Conservation (phyloP, 2,113 vertebrate genomes). For the Sigmodon hispidus region DNA sequence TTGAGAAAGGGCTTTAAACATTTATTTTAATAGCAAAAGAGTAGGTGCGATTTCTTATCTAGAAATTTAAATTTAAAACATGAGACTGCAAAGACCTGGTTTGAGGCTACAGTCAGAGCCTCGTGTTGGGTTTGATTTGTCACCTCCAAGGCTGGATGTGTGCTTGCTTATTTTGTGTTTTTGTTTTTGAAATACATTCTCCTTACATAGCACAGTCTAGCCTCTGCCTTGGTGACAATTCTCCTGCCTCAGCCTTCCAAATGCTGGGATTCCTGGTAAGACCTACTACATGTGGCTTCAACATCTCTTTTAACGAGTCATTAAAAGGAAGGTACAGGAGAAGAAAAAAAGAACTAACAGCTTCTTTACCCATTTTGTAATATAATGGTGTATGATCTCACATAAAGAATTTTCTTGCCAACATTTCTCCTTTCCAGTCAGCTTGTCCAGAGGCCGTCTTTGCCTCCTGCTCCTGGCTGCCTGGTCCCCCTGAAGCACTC, state of each 20-base stretch:
- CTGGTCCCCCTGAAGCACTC: neutral
- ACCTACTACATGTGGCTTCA: neutral
- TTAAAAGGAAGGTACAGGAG: slow-evolving; percentile 32
- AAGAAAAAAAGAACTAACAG: neutral
- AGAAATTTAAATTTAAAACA: slow-evolving; percentile 54
- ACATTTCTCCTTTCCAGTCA: neutral
- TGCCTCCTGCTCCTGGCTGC: neutral
- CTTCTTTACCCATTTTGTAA: neutral
- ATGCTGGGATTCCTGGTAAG: neutral
- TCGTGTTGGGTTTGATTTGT: neutral
- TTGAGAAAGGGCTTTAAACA: neutral
- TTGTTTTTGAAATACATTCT: neutral
- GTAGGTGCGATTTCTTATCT: slow-evolving; percentile 50
- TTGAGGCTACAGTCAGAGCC: neutral
- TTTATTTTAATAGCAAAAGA: slow-evolving; percentile 28
- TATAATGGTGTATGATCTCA: neutral
- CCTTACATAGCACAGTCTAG: no score
- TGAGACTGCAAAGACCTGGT: neutral
- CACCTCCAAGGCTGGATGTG: neutral
- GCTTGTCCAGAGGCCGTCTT: neutral
- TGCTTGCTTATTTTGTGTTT: no score
- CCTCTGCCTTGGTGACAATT: neutral
- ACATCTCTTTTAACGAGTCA: neutral
- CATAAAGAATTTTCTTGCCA: neutral
- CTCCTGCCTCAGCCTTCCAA: neutral